A percentile compares a stretch with the other conserved stretches of the same genome.
phyloP scores from a whole-genome alignment of 1,140 invertebrate species.

The Panulirus ornatus region DNA sequence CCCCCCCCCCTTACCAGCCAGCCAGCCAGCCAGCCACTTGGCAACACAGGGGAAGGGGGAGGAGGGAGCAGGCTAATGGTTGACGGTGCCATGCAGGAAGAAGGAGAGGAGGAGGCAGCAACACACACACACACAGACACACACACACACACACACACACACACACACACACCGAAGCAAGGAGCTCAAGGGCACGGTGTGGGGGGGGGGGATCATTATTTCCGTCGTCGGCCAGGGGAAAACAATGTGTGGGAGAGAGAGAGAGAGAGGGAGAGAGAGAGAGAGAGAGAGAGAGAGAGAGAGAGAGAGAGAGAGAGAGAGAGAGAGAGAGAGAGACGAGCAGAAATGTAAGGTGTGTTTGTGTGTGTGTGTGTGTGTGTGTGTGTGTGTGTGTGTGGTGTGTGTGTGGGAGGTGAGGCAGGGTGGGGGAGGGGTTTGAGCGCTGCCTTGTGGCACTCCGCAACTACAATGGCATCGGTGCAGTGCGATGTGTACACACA shows the following conservation, averaged over 20 bases:
- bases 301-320: constrained; percentile 20
- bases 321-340: neutral
- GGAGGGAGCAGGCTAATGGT: neutral
- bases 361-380: too few relatives aligned
- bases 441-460: too few relatives aligned
- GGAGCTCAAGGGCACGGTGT: neutral
- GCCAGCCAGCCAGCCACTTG: neutral
- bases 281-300: neutral
- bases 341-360: too few relatives aligned
- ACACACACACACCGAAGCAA: neutral
- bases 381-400: too few relatives aligned
- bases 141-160: too few relatives aligned
- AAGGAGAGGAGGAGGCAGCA: neutral
- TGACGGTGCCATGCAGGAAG: neutral
- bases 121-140: neutral
- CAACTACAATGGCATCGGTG: neutral
- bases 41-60: neutral
- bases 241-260: neutral
- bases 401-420: too few relatives aligned
- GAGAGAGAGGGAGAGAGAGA: neutral
- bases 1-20: neutral
- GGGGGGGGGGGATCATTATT: neutral
- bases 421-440: too few relatives aligned
- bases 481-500: neutral
- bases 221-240: neutral